Evolutionary conservation across 2,113 vertebrate genomes (phyloP), one percentile per base, ranked within the genome.

Genomic region (Perccottus glenii): DNA sequence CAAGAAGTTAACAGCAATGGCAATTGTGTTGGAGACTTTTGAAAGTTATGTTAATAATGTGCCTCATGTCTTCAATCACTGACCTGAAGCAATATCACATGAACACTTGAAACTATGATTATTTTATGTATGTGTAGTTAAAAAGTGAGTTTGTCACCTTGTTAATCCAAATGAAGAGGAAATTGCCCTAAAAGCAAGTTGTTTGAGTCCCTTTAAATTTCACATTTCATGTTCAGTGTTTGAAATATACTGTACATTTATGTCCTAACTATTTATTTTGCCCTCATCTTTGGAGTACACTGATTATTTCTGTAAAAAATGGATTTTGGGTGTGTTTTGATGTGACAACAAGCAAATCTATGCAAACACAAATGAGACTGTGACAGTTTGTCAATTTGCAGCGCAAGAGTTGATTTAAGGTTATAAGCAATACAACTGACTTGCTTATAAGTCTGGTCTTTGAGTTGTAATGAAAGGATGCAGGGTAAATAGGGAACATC

Each of bases 71-170:
- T 67, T 82, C 45, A 56, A 74, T 74, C 57, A 59, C 50, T 73
- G 67, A 75, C 48, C 73, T 69, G 36, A 79, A 88, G 86, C 85
- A 87, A 87, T 86, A 68, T 60, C 60, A 36, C 61, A 51, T 71
- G 32, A 74, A 44, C 61, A 53, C 64, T 80, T 78, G 67, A 70
- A 66, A 51, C 75, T 40, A 64, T 76, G 19, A 77, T 16, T 80
- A 63, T 81, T 52, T 70, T 72, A 42, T 82, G 44, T 78, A 32
- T 70, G 27, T 72, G 12, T 43, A 11, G 73, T 68, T 38, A 14
- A 61, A 62, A 63, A 63, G 36, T 36, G 38, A 5, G 51, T 73
- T 61, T 73, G 65, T 68, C 42, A 53, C 44, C 11, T 59, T 66
- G 49, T 48, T 64, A 32, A 65, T 60, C 38, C 15, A 42, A 63